A percentile compares a stretch with the other conserved stretches of the same genome.
Evolutionary conservation across 1,140 invertebrate genomes (phyloP).

Genomic region (Brachionus angularis): DNA sequence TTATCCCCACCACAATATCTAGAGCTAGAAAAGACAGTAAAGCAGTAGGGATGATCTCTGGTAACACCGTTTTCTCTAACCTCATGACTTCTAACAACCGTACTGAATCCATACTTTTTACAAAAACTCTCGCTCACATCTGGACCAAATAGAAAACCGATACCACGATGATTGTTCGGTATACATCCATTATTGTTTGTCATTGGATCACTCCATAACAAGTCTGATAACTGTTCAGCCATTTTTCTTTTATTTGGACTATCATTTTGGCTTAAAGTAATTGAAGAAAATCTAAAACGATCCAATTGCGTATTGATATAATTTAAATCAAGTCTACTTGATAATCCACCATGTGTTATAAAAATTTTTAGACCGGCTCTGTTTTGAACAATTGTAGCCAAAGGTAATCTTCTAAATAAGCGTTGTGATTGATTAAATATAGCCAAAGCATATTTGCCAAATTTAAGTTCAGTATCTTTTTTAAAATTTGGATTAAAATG

Average conservation of each 20-base stretch:
- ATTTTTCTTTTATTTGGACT: neutral
- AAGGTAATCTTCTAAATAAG: neutral
- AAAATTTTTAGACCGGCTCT: neutral
- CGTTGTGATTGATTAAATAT: neutral
- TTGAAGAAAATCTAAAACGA: neutral
- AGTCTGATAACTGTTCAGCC: neutral
- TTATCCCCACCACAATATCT: constrained; percentile 11
- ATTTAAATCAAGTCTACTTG: constrained; percentile 5
- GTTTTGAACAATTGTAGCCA: constrained; percentile 6
- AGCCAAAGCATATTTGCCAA: neutral
- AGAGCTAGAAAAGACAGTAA: constrained; percentile 23
- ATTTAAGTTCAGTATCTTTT: neutral
- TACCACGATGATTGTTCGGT: neutral
- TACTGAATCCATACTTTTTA: neutral
- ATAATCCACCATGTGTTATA: constrained; percentile 30
- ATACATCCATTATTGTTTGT: neutral
- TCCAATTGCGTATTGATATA: neutral
- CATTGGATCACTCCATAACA: constrained; percentile 32
- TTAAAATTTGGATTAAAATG: constrained; percentile 13
- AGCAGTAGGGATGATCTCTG: neutral
- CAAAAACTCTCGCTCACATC: constrained; percentile 24
- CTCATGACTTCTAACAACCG: constrained; percentile 17
- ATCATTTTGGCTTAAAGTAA: neutral
- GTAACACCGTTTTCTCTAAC: neutral
- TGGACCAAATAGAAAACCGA: constrained; percentile 17